Percentiles rank a stretch among this genome's conserved stretches.
These are phyloP conservation scores for Epizoanthus fatuus DNA, from an alignment of 92 coral and sea anemone genomes.

Conservation along the genomic window DNA sequence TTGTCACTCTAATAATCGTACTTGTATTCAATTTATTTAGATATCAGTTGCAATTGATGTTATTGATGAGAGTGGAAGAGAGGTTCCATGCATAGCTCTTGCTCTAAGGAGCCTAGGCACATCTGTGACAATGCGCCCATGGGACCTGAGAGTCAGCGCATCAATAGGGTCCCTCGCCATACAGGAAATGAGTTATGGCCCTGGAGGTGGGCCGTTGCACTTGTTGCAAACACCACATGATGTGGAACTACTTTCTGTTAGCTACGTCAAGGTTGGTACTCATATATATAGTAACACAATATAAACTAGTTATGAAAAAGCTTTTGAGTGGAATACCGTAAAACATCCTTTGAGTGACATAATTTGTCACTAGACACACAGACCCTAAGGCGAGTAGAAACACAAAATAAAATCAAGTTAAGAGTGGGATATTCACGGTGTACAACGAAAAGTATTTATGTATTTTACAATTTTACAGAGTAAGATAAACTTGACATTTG, in stretches of 20 bases:
- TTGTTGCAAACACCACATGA: conserved; percentile 89
- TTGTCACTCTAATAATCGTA: background rate
- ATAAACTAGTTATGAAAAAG: background rate
- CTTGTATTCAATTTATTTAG: conserved; percentile 48
- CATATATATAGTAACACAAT: background rate
- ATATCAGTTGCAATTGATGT: conserved; percentile 76
- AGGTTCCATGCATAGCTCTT: conserved; percentile 76
- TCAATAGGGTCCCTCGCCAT: conserved; percentile 88
- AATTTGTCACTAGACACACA: too few relatives aligned
- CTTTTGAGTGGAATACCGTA: background rate
- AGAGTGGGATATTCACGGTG: too few relatives aligned
- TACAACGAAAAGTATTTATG: too few relatives aligned
- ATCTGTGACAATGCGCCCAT: conserved; percentile 80
- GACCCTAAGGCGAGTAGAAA: too few relatives aligned
- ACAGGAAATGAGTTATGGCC: conserved; percentile 89
- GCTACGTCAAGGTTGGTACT: conserved; percentile 74
- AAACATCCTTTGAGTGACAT: background rate
- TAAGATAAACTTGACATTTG: too few relatives aligned
- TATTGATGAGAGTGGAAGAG: conserved; percentile 74
- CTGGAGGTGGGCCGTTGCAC: conserved; percentile 85
- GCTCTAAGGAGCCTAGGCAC: conserved; percentile 83
- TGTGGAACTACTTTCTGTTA: conserved; percentile 84
- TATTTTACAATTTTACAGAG: too few relatives aligned
- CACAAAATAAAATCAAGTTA: too few relatives aligned
- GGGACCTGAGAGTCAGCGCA: conserved; percentile 85